These are phyloP conservation scores for Geococcyx californianus DNA, from an alignment of 2,113 vertebrate species.

Conservation along the genomic window DNA sequence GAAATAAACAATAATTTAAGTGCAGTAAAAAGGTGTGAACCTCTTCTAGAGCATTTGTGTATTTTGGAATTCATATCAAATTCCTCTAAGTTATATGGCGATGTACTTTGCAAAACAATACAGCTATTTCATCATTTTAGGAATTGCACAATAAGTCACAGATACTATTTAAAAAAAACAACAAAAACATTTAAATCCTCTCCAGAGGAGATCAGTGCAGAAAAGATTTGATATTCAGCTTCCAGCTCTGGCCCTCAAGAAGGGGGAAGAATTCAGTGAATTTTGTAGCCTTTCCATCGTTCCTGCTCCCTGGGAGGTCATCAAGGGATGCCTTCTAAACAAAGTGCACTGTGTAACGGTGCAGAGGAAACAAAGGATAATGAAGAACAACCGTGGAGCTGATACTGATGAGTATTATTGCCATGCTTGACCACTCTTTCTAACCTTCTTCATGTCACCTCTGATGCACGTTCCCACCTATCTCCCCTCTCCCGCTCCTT, in stretches of 20 bases:
- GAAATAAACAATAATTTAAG: neutral
- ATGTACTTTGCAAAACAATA: neutral
- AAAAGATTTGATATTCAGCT: neutral
- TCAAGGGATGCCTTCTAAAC: neutral
- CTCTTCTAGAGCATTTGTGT: neutral
- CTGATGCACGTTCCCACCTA: too few species aligned
- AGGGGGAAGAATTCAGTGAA: neutral
- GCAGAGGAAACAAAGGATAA: neutral
- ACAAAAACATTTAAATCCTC: neutral
- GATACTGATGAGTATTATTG: rapidly evolving
- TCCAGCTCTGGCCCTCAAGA: neutral
- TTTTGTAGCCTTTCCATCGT: neutral
- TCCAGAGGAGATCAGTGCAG: neutral
- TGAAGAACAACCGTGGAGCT: neutral
- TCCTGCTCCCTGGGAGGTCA: neutral
- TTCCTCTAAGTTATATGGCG: neutral
- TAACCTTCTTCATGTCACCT: neutral
- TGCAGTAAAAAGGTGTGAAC: neutral
- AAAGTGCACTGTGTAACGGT: rapidly evolving
- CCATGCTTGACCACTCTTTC: neutral
- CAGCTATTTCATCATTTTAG: neutral
- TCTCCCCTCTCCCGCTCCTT: neutral
- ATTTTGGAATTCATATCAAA: neutral
- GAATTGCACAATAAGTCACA: neutral
- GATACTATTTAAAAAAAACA: neutral